Conservation (phyloP, 2,797 vertebrate genomes). For the Phataginus tricuspis region DNA sequence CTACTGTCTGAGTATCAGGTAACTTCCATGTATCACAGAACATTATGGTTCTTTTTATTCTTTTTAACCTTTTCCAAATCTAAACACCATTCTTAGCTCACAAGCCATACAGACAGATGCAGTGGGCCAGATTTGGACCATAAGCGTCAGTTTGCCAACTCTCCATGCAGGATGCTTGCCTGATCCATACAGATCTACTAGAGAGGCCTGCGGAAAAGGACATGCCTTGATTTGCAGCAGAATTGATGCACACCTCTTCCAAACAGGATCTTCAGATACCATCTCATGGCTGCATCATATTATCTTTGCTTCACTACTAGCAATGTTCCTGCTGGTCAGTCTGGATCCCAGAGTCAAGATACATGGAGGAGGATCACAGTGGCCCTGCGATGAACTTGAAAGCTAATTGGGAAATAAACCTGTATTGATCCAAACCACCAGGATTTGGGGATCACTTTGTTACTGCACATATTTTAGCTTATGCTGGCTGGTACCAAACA, state of each 20-base stretch:
- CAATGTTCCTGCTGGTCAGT: background rate
- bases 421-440: background rate
- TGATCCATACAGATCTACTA: background rate
- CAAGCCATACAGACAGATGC: background rate
- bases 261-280: background rate
- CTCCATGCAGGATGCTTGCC: background rate
- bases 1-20: background rate
- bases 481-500: background rate
- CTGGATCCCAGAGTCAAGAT: background rate
- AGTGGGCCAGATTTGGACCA: background rate
- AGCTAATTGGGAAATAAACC: background rate
- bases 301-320: background rate
- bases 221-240: background rate
- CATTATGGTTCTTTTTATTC: background rate
- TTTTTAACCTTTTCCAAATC: background rate
- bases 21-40: background rate
- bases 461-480: background rate
- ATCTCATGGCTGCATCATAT: background rate
- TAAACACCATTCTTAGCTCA: background rate
- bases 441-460: background rate
- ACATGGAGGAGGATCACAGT: background rate
- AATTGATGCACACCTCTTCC: background rate
- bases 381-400: background rate
- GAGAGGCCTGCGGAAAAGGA: background rate
- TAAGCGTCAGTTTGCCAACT: background rate